Evolutionary conservation across 2,888 invertebrate genomes (phyloP), one percentile per base, ranked within the genome.

Genomic region (Scelioninae gen. 1): DNA sequence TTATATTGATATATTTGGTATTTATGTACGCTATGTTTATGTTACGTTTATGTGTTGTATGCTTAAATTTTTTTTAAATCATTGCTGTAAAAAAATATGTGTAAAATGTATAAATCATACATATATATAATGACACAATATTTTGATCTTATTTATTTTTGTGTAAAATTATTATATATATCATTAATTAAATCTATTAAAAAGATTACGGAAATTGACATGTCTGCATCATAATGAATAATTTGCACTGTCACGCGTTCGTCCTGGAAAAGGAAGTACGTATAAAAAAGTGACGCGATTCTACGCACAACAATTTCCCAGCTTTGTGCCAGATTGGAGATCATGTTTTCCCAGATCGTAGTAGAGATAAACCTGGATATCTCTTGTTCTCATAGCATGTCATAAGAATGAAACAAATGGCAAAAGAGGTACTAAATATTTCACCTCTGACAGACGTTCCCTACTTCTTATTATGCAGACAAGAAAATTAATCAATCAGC

Each of bases 291-390:
- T 60, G 66, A 56, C 31, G 32, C 53, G 58, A 63, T 56, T 72
- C 63, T 32, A 68, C 69, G 65, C 75, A 63, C 65, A 58, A 74
- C 66, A 31, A 53, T 82, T 82, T 82, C 77, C 69, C 82, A 82
- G 78, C 74, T 78, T 82, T 82, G 78, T 78, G 69, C 69, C 66
- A 69, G 74, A 82, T 78, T 74, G 63, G 56, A 78, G 78, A 82
- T 82, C 78, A 40, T 72, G 78, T 82, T 77, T 82, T 82, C 82
- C 82, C 82, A 82, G 74, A 74, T 82, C 60, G 63, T 34, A 16
- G 49, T 53, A 58, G 51, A 83, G 75, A 75, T 69, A 82, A 78
- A 82, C 77, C 58, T 63, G 63, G 58, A 60, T 69, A 78, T 83
- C 69, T 75, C 71, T 65, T 76, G 69, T 75, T 83, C 71, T 71